Evolutionary conservation across 2,888 invertebrate genomes (phyloP).

Genomic region (Cremastinae sp.): DNA sequence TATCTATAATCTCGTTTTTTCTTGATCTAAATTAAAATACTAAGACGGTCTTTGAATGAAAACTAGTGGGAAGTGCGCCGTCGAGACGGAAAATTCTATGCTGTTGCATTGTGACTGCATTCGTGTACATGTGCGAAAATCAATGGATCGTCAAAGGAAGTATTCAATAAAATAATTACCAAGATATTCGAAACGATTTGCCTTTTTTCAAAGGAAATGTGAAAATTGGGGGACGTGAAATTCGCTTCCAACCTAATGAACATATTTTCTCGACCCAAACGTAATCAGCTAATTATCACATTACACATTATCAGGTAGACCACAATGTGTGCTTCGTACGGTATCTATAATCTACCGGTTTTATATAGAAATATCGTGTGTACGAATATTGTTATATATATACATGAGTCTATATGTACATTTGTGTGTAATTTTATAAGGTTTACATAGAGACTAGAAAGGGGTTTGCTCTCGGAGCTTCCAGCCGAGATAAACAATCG

Average conservation of each 20-base stretch:
- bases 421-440: slow-evolving; percentile 4
- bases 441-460: slow-evolving; percentile 22
- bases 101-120: too few species aligned
- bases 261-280: slow-evolving; percentile 29
- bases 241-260: slow-evolving; percentile 30
- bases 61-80: too few species aligned
- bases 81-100: too few species aligned
- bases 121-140: too few species aligned
- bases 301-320: slow-evolving; percentile 43
- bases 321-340: slow-evolving; percentile 28
- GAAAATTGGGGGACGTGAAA: slow-evolving; percentile 9
- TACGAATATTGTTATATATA: neutral
- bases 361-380: slow-evolving; percentile 1
- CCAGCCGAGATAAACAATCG: slow-evolving; percentile 16
- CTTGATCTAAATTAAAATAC: neutral
- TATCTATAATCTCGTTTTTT: neutral
- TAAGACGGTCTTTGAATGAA: too few species aligned
- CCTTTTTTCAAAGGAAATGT: neutral
- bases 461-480: slow-evolving; percentile 23
- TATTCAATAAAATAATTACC: too few species aligned
- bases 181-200: too few species aligned
- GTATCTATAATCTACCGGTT: slow-evolving; percentile 38
- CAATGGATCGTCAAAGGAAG: too few species aligned
- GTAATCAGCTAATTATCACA: slow-evolving; percentile 45
- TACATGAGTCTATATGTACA: neutral